These are phyloP conservation scores for Phylloscopus trochiloides DNA, from an alignment of 2,113 vertebrate genomes.

Conservation along the genomic window DNA sequence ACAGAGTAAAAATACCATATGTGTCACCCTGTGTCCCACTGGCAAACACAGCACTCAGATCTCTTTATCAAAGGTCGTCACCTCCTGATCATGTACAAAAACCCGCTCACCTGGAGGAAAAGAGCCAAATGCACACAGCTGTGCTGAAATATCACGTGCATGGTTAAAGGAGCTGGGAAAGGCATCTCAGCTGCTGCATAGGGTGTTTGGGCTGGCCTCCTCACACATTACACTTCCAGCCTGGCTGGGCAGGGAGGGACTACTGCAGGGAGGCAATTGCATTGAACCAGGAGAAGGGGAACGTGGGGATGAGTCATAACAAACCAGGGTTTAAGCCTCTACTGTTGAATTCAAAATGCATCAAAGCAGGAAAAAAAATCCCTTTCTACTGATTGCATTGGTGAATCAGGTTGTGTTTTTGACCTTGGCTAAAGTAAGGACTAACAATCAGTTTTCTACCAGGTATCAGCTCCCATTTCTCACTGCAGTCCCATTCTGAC, in stretches of 20 bases:
- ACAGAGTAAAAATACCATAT: background rate
- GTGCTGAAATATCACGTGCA: background rate
- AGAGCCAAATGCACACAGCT: background rate
- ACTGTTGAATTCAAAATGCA: background rate
- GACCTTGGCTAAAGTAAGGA: background rate
- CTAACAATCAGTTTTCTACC: background rate
- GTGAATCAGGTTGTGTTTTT: background rate
- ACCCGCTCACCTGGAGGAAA: background rate
- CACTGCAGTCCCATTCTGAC: background rate
- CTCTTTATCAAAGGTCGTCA: constrained; percentile 20
- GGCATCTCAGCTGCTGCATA: background rate
- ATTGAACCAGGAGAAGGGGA: background rate
- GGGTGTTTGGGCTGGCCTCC: background rate
- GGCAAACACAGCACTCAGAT: background rate
- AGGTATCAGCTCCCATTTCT: background rate
- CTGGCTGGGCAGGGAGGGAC: background rate
- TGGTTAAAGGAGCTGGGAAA: background rate
- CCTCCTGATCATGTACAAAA: background rate
- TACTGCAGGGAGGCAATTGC: background rate
- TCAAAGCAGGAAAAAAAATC: background rate
- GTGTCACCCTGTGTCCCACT: background rate
- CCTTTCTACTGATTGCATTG: background rate
- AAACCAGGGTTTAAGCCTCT: background rate
- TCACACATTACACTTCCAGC: accelerated
- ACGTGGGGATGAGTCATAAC: accelerated